These are phyloP conservation scores for Redunca redunca DNA, from an alignment of 2,113 vertebrate genomes.

Conservation along the genomic window DNA sequence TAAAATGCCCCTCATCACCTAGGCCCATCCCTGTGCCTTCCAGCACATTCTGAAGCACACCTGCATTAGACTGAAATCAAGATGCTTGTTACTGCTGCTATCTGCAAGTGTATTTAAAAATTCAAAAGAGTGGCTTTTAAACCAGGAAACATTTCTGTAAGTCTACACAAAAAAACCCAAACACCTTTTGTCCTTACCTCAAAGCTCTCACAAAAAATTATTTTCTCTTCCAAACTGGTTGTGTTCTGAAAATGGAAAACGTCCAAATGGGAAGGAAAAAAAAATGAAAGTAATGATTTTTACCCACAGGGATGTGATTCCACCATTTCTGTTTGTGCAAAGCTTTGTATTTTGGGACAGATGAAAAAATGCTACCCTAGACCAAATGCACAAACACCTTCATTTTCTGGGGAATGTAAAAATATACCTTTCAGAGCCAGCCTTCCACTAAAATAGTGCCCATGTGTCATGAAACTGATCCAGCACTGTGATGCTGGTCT, in stretches of 20 bases:
- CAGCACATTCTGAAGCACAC: background rate
- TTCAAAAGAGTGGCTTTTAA: constrained; percentile 29
- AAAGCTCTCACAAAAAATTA: constrained; percentile 49
- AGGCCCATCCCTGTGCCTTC: background rate
- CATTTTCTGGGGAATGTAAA: constrained; percentile 60
- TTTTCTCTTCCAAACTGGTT: constrained; percentile 59
- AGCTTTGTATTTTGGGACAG: constrained; percentile 59
- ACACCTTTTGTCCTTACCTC: constrained; percentile 55
- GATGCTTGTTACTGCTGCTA: background rate
- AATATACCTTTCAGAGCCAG: constrained; percentile 40
- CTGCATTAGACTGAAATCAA: background rate
- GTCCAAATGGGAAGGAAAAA: constrained; percentile 42
- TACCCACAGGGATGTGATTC: constrained; percentile 65
- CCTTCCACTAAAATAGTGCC: constrained; percentile 28
- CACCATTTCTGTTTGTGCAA: constrained; percentile 59
- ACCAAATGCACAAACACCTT: constrained; percentile 60
- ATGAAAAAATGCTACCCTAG: constrained; percentile 63
- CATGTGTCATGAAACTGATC: background rate
- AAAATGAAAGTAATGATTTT: constrained; percentile 66
- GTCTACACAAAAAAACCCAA: constrained; percentile 40
- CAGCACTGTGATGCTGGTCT: background rate
- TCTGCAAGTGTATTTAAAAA: constrained; percentile 39
- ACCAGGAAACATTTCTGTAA: constrained; percentile 43
- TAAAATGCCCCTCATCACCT: background rate
- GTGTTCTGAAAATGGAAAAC: constrained; percentile 65